Evolutionary conservation across 2,797 vertebrate genomes (phyloP).

Genomic region (Artibeus jamaicensis): DNA sequence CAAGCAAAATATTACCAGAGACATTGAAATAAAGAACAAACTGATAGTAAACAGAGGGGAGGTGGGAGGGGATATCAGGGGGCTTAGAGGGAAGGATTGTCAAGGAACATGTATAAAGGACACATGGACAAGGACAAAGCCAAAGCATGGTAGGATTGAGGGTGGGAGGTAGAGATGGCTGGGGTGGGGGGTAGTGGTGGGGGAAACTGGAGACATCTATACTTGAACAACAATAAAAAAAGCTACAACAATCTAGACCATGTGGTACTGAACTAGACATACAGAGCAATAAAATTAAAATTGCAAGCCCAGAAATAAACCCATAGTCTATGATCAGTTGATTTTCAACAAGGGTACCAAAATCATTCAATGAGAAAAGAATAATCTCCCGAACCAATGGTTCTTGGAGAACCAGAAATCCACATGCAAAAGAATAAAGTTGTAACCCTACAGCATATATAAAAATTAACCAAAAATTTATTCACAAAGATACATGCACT

Average conservation of each 20-base stretch:
- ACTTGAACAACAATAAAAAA: neutral
- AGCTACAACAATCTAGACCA: neutral
- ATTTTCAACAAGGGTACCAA: neutral
- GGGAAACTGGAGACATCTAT: no score
- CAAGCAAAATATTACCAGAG: neutral
- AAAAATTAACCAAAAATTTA: neutral
- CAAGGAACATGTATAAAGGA: no score
- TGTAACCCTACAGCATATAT: neutral
- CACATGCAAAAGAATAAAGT: neutral
- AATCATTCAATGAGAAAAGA: neutral
- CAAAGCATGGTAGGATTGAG: no score
- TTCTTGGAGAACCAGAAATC: neutral
- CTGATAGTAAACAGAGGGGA: no score
- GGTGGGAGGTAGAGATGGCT: no score
- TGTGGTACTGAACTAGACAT: neutral
- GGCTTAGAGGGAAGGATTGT: no score
- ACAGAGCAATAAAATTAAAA: neutral
- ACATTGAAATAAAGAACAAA: neutral
- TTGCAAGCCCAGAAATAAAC: neutral
- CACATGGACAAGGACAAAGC: no score
- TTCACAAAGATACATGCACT: neutral
- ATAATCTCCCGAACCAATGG: neutral
- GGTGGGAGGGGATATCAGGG: no score
- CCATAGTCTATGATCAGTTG: neutral
- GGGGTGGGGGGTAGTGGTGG: no score